These are phyloP conservation scores for Orthonyx spaldingii DNA, from an alignment of 2,113 vertebrate genomes.

Conservation along the genomic window DNA sequence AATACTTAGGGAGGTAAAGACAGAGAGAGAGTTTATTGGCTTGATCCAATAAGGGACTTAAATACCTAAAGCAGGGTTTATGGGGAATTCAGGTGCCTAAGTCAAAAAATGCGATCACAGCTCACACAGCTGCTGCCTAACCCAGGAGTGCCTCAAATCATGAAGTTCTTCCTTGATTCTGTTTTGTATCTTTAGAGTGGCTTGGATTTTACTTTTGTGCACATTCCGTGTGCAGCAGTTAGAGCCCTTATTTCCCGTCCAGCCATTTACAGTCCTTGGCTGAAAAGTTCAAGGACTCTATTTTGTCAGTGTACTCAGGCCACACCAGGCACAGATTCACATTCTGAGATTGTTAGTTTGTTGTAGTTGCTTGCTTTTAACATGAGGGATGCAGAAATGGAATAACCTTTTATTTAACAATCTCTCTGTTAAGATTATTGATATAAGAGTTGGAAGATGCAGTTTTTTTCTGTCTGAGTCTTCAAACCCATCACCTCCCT, in stretches of 20 bases:
- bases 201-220: neutral
- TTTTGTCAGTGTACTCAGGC: neutral
- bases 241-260: neutral
- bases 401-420: neutral
- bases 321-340: neutral
- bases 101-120: neutral
- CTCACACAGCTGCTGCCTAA: neutral
- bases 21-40: neutral
- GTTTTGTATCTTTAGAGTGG: neutral
- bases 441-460: neutral
- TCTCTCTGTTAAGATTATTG: neutral
- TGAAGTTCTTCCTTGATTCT: neutral
- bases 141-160: neutral
- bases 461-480: neutral
- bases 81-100: neutral
- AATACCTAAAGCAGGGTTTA: conserved; percentile 1
- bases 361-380: neutral
- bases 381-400: neutral
- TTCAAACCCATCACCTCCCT: neutral
- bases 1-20: conserved; percentile 7
- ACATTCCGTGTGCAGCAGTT: neutral
- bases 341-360: neutral
- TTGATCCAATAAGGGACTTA: conserved; percentile 4
- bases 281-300: neutral
- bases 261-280: neutral